Evolutionary conservation across 2,888 invertebrate species (phyloP), one percentile per base, ranked within the genome.

Genomic region (Scaptomyza parva): DNA sequence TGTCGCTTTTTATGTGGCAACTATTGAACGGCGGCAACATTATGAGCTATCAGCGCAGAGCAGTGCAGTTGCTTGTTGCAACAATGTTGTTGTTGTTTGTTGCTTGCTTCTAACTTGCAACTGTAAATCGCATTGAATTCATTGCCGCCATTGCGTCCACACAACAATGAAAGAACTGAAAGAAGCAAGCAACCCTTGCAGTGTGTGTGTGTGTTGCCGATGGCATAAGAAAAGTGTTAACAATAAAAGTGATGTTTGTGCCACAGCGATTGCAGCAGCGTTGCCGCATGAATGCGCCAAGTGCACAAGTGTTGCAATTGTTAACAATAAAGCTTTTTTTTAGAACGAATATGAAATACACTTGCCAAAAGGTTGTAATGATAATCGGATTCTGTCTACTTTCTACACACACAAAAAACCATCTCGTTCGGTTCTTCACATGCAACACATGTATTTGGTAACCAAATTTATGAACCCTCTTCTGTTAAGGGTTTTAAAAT

Each of bases 221-320:
- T n/a, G 24, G 12, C 22, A 28, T 22, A 43, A 35, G 9, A 55
- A 48, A 41, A 68, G 78, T 78, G 69, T 74, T 64, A 58, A 77
- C 74, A 59, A 55, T 62, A 73, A 54, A 68, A 80, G 7, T 40
- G 44, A 33, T 40, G 44, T 63, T 63, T 63, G n/a, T 52, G 37
- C 30, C 48, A 50, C 60, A n/a, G 45, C n/a, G 59, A 30, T 30
- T 24, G 43, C n/a, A 40, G 7, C 26, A 26, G 26, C 26, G 37
- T 9, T 40, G 61, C 53, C 39, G 14, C 30, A 40, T 14, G 37
- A 44, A 39, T 39, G 60, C 30, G 22, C 26, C 45, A 47, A 50
- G 40, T 33, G 48, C 9, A 26, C 39, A 41, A 60, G 41, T 43
- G 40, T 53, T 51, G 47, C 64, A 60, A 58, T 43, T 55, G 54